These are phyloP conservation scores for Siniperca scherzeri DNA, from an alignment of 2,797 vertebrate species.

Conservation along the genomic window DNA sequence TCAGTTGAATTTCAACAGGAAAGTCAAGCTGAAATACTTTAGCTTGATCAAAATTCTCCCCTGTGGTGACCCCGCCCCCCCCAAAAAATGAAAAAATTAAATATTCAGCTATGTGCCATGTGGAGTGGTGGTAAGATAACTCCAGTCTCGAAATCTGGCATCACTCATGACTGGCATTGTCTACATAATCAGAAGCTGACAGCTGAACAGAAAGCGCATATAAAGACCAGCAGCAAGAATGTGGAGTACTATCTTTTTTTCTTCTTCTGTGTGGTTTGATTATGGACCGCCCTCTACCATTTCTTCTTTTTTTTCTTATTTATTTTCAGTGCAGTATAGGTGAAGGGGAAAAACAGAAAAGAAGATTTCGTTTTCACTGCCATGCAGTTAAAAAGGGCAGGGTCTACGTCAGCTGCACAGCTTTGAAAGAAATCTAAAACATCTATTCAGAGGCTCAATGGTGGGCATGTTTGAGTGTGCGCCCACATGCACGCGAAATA, in stretches of 20 bases:
- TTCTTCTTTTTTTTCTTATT: not conserved
- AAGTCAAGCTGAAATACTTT: not conserved
- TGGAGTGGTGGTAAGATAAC: not conserved
- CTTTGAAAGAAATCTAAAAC: constrained; percentile 45
- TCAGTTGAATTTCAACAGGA: not conserved
- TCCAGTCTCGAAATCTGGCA: not conserved
- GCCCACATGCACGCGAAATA: constrained; percentile 42
- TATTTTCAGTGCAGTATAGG: not conserved
- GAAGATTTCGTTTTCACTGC: not conserved
- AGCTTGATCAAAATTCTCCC: not conserved
- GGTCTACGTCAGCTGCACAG: constrained; percentile 8
- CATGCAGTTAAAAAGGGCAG: constrained; percentile 1
- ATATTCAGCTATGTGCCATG: not conserved
- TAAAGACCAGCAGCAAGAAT: not conserved
- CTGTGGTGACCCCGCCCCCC: not conserved
- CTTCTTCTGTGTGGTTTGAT: not conserved
- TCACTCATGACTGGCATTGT: constrained; percentile 13
- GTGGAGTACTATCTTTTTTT: not conserved
- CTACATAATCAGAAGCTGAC: constrained; percentile 2
- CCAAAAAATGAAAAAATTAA: no score
- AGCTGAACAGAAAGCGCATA: constrained; percentile 16
- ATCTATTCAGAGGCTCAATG: constrained; percentile 37
- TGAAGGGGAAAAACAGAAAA: not conserved
- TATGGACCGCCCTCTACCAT: not conserved
- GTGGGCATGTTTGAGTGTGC: constrained; percentile 20